Conservation (phyloP, 2,888 invertebrate species). For the Drosophila fungiperda region DNA sequence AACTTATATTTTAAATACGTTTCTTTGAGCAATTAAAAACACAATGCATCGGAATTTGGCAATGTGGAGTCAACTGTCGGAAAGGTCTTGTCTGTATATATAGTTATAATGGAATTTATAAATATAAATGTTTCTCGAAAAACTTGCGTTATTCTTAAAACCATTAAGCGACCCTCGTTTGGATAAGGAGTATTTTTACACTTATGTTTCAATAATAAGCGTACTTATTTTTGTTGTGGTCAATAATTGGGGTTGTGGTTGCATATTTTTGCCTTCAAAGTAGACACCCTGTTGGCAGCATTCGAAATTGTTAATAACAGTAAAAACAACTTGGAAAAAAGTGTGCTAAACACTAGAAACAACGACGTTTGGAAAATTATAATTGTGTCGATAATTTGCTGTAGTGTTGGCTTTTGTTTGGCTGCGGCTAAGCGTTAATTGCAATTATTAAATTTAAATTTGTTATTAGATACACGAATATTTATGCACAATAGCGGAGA, state of each 20-base stretch:
- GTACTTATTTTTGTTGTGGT: background rate
- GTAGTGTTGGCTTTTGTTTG: slow-evolving; percentile 25
- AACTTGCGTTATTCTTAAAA: background rate
- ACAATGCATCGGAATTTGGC: slow-evolving; percentile 6
- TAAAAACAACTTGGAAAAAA: slow-evolving; percentile 12
- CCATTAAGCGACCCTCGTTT: background rate
- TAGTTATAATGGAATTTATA: background rate
- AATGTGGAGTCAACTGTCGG: background rate
- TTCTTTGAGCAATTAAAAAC: slow-evolving; percentile 7
- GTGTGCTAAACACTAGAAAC: slow-evolving; percentile 11
- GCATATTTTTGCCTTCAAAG: background rate
- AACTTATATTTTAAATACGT: background rate
- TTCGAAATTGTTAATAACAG: slow-evolving; percentile 17
- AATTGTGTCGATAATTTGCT: slow-evolving; percentile 52
- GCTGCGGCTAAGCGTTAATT: slow-evolving; percentile 36
- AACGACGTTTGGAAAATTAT: slow-evolving; percentile 45
- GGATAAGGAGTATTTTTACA: background rate
- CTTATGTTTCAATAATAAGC: background rate
- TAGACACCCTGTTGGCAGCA: slow-evolving; percentile 25
- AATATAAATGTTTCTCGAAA: background rate
- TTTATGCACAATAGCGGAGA: background rate
- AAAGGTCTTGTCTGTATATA: background rate
- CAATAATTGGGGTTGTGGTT: background rate
- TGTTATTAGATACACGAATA: slow-evolving; percentile 6
- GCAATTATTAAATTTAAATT: slow-evolving; percentile 54